Base-by-base conservation (phyloP, 2,888 invertebrate genomes). In the Pseudococcus jackbeardsleyi region DNA sequence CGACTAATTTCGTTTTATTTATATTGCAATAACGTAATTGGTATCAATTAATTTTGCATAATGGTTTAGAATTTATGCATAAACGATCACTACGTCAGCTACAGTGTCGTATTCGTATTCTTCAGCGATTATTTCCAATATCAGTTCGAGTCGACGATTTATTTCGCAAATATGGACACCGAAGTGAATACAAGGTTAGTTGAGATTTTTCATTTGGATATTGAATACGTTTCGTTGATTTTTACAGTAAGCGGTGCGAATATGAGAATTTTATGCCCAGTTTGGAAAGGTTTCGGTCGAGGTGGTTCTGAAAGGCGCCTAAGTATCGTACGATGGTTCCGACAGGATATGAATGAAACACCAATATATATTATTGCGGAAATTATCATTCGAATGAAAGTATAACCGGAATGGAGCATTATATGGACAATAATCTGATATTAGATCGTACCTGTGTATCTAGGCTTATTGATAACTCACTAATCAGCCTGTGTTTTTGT, bases 181-280 rank as follows among this genome's bases (percentile, higher is more conserved):
- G 87, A 87, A 87, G 79, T 87, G 17, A 87, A 87, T 87, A 54
- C 87, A 87, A 87, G 87, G 87, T 87, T 87, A 86, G 86, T 17
- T 86, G 54, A 79, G 79, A 42, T 42, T n/a, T n/a, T n/a, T 79
- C 42, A 42, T 79, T 79, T 79, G 5, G 12, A 19, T 72, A 2
- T 26, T 26, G 12, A 72, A 33, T 33, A 26, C 33, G 68, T 12
- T n/a, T 33, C 12, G 33, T 33, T 26, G 68, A 26, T 26, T 33
- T 72, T 72, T 72, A 2, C 68, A 72, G 68, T 33, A 15, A 59
- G n/a, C 9, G 19, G 59, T 15, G 68, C 15, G 33, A 72, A 59
- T 5, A 3, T 59, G n/a, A n/a, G n/a, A 19, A 19, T 59, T 59
- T 59, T 0, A 59, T 1, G 19, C 6, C 0, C 19, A 7, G 6